phyloP scores from a whole-genome alignment of 2,888 invertebrate genomes.

The Ophion obscuratus region DNA sequence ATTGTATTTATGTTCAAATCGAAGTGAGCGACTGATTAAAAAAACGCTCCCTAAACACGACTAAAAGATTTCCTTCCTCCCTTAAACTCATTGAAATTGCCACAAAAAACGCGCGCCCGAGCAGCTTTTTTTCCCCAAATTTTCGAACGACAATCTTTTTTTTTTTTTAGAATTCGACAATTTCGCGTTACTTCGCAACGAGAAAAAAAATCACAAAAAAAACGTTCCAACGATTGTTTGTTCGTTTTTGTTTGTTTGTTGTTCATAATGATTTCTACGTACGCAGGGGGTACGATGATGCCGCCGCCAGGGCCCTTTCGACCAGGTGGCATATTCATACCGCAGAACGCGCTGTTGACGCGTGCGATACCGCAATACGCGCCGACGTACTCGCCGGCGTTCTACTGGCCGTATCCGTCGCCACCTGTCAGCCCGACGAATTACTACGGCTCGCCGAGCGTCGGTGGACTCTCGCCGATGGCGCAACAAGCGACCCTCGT shows the following conservation, averaged over 20 bases:
- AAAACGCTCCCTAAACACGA: too few relatives aligned
- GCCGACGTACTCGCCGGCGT: constrained; percentile 87
- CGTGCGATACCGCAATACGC: constrained; percentile 86
- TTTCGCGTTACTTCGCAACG: neutral
- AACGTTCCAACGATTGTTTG: neutral
- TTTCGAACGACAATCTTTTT: neutral
- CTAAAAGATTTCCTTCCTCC: too few relatives aligned
- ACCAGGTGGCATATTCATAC: constrained; percentile 86
- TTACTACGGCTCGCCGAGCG: constrained; percentile 89
- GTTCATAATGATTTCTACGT: constrained; percentile 67
- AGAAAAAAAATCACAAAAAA: neutral
- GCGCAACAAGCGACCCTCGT: constrained; percentile 77
- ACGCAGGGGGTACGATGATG: constrained; percentile 87
- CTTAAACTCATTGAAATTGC: too few relatives aligned
- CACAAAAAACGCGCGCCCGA: too few relatives aligned
- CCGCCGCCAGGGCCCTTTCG: constrained; percentile 84
- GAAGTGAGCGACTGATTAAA: too few relatives aligned
- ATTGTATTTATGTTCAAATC: too few relatives aligned
- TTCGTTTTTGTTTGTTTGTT: neutral
- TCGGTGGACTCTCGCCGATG: constrained; percentile 79
- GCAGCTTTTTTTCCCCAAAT: neutral
- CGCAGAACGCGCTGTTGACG: constrained; percentile 84
- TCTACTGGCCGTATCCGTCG: constrained; percentile 97
- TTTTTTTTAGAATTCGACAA: neutral
- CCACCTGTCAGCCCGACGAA: constrained; percentile 97